Conservation (phyloP, 2,888 invertebrate species). For the Chrysotoxum bicinctum region DNA sequence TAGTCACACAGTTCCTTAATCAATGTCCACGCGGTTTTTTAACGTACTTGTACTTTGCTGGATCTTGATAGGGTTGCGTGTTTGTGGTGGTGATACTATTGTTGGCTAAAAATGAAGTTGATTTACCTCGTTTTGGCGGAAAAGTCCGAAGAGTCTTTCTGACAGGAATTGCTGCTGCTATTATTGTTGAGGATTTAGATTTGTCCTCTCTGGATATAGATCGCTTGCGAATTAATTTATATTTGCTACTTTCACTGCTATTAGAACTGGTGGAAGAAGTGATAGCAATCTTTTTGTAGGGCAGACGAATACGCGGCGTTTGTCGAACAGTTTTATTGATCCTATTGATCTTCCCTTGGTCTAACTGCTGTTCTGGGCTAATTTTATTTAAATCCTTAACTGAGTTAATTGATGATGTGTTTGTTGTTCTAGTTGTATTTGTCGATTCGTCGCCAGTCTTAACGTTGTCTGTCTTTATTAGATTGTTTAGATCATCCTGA, state of each 20-base stretch:
- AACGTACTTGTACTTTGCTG: conserved; percentile 67
- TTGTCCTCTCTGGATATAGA: conserved; percentile 19
- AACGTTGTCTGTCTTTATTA: conserved; percentile 61
- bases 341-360: conserved; percentile 27
- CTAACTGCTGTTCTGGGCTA: conserved; percentile 19
- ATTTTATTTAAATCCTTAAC: conserved; percentile 20
- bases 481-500: conserved; percentile 27
- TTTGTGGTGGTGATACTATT: conserved; percentile 34
- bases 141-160: conserved; percentile 22
- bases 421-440: conserved; percentile 49
- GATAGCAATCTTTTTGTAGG: conserved; percentile 44
- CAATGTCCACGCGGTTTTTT: conserved; percentile 54
- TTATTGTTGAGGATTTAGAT: not conserved
- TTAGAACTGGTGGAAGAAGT: not conserved
- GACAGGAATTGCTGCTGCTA: not conserved
- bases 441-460: conserved; percentile 71
- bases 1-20: conserved; percentile 22
- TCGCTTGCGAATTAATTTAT: conserved; percentile 55
- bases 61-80: conserved; percentile 52
- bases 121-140: conserved; percentile 44
- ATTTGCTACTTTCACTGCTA: conserved; percentile 37
- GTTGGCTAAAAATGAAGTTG: conserved; percentile 47
- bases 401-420: conserved; percentile 48
- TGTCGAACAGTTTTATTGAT: conserved; percentile 36
- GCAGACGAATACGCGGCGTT: conserved; percentile 26